Evolutionary conservation across 2,888 invertebrate species (phyloP), one percentile per base, ranked within the genome.

Genomic region (Cyclophora punctaria): DNA sequence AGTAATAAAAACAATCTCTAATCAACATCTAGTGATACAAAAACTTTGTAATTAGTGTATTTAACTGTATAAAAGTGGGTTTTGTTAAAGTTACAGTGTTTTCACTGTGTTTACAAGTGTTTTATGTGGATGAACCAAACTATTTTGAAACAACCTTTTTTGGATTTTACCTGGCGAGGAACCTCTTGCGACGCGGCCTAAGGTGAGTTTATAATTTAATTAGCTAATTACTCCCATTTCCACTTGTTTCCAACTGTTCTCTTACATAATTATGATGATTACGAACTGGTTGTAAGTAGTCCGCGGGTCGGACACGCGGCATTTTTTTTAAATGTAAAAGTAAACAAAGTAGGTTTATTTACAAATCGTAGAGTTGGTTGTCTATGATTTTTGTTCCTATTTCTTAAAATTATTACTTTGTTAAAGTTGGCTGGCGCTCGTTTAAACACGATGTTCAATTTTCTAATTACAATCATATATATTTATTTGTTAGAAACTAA

Each of bases 271-370:
- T 37, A 5, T 37, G 5, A 37, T 37, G 5, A 5, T 37, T 37
- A 5, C 4, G 5, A 37, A 37, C 37, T 5, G 4, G 37, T 37
- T 37, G 60, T 65, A 73, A 73, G 69, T 70, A 58, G 66, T 60
- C 64, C 68, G 48, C 48, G 34, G 46, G 43, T 41, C 51, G 55
- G 55, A 61, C 63, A 73, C 72, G 72, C 72, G 72, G 72, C 72
- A 69, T 63, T 58, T 67, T 67, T 65, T 67, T 66, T 62, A 49
- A 58, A 49, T 54, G 49, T 51, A 60, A 65, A 69, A 48, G 70
- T 73, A 73, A 73, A 73, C 72, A 72, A 60, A 60, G 61, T 57
- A 57, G 56, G 54, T 60, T 49, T 53, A 52, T 52, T 52, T 52
- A 52, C 52, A 44, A 48, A 48, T 45, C 34, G 2, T 44, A 20